Conservation (phyloP, 2,888 invertebrate species). For the Julus scanicus region DNA sequence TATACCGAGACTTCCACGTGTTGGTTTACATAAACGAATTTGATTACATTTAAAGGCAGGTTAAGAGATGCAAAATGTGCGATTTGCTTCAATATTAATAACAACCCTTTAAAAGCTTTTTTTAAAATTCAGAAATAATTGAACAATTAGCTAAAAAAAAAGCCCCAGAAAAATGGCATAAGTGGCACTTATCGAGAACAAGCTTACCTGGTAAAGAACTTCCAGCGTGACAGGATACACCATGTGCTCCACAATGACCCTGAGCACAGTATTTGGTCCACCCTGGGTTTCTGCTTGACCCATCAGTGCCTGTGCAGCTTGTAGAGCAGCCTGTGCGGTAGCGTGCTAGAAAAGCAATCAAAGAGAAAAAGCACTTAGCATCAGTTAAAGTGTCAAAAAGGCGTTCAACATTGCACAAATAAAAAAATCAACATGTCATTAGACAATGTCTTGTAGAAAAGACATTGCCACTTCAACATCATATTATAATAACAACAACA, state of each 20-base stretch:
- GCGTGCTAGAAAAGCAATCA: conserved; percentile 75
- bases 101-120: no score
- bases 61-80: neutral
- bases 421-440: neutral
- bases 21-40: neutral
- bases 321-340: conserved; percentile 85
- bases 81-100: neutral
- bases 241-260: conserved; percentile 99
- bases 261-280: conserved; percentile 93
- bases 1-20: neutral
- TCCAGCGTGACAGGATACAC: conserved; percentile 98
- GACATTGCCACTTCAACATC: neutral
- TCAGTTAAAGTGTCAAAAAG: neutral
- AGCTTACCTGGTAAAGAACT: conserved; percentile 83
- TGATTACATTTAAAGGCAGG: neutral
- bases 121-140: no score
- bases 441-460: neutral
- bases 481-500: neutral
- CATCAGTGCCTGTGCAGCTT: conserved; percentile 84
- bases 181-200: no score
- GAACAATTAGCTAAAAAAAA: no score
- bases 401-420: neutral
- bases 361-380: conserved; percentile 37
- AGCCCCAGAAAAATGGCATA: no score
- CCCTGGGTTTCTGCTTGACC: conserved; percentile 77